phyloP scores from a whole-genome alignment of 2,113 vertebrate genomes.

The Periophthalmus modestus region DNA sequence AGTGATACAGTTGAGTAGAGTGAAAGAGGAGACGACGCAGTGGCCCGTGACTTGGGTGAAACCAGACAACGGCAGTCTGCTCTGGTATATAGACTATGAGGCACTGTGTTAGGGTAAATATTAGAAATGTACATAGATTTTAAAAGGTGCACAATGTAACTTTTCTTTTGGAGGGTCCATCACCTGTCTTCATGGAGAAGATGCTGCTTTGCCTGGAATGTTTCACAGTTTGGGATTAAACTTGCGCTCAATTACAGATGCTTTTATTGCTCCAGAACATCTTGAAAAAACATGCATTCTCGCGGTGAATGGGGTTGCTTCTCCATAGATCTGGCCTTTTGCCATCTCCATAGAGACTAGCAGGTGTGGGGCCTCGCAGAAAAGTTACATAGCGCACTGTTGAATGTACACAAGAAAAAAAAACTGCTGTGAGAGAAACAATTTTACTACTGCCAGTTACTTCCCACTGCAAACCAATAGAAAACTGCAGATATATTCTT shows the following conservation, averaged over 20 bases:
- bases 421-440: neutral
- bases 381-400: too few species aligned
- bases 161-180: neutral
- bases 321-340: too few species aligned
- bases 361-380: too few species aligned
- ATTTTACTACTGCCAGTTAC: neutral
- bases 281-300: too few species aligned
- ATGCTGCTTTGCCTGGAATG: neutral
- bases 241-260: too few species aligned
- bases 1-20: conserved; percentile 84
- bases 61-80: conserved; percentile 79
- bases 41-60: conserved; percentile 88
- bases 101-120: conserved; percentile 86
- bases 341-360: neutral
- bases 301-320: too few species aligned
- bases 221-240: neutral
- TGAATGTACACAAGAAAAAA: neutral
- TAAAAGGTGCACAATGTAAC: neutral
- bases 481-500: neutral
- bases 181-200: too few species aligned
- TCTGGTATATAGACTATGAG: conserved; percentile 95
- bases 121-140: neutral
- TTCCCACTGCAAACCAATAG: too few species aligned
- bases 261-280: too few species aligned
- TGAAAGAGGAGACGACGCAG: conserved; percentile 79